A percentile compares a stretch with the other conserved stretches of the same genome.
Evolutionary conservation across 2,113 vertebrate species (phyloP).

Genomic region (Vicugna pacos): DNA sequence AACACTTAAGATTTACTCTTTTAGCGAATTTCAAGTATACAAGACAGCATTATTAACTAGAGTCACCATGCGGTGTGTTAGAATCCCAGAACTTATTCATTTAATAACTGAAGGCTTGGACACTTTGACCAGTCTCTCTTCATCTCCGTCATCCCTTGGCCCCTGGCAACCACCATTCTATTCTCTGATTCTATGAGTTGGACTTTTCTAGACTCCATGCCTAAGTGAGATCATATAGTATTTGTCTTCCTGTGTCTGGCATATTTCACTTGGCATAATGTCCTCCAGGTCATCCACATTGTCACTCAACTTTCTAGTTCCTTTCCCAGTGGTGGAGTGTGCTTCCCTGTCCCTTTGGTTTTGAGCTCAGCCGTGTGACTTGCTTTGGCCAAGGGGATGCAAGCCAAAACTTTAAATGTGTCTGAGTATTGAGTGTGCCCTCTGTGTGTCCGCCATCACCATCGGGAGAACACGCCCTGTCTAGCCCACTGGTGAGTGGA

Average conservation of each 20-base stretch:
- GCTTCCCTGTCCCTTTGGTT: neutral
- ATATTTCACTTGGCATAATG: neutral
- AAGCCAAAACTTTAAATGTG: neutral
- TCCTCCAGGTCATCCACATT: neutral
- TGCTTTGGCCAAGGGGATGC: neutral
- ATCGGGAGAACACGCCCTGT: neutral
- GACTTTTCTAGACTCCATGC: neutral
- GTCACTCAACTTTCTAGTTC: neutral
- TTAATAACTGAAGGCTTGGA: neutral
- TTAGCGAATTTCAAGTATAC: neutral
- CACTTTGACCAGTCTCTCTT: neutral
- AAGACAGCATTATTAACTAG: neutral
- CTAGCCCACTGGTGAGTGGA: neutral
- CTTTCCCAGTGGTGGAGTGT: neutral
- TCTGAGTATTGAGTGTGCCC: neutral
- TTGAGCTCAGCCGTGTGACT: neutral
- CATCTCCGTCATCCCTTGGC: neutral
- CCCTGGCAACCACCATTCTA: neutral
- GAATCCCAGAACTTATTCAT: neutral
- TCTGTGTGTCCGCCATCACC: neutral
- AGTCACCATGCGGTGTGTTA: neutral
- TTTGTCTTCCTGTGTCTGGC: neutral
- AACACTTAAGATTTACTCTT: neutral
- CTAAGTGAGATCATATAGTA: neutral
- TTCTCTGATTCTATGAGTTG: neutral